These are phyloP conservation scores for Trichopria drosophilae DNA, from an alignment of 2,888 invertebrate species.

Conservation along the genomic window DNA sequence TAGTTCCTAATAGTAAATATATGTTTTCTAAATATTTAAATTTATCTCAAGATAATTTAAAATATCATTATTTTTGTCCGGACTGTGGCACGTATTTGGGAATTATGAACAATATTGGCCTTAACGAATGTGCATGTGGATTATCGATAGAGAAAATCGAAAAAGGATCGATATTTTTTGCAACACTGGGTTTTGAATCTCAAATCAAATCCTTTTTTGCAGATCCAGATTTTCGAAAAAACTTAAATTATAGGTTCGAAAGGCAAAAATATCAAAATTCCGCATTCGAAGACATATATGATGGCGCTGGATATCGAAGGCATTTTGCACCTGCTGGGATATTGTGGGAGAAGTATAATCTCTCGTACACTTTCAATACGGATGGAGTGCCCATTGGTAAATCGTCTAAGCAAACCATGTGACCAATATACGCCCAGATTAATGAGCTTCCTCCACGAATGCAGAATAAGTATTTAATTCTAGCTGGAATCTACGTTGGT, in stretches of 20 bases:
- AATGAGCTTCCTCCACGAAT: slow-evolving; percentile 28
- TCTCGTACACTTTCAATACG: slow-evolving; percentile 27
- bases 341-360: background rate
- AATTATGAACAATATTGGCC: too few species aligned
- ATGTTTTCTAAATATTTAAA: too few species aligned
- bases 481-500: slow-evolving; percentile 31
- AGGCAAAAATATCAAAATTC: background rate
- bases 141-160: too few species aligned
- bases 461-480: slow-evolving; percentile 22
- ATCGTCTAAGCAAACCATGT: slow-evolving; percentile 8
- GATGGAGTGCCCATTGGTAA: slow-evolving; percentile 21
- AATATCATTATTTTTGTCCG: too few species aligned
- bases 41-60: too few species aligned
- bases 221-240: background rate
- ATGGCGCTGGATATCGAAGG: slow-evolving; percentile 14
- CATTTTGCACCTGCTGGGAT: background rate
- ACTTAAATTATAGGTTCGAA: background rate
- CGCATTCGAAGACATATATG: slow-evolving; percentile 17
- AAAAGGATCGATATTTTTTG: too few species aligned
- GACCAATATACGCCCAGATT: slow-evolving; percentile 24
- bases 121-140: too few species aligned
- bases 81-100: too few species aligned
- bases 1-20: too few species aligned
- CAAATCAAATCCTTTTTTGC: background rate
- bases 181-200: background rate